Percentiles rank a stretch among this genome's conserved stretches.
phyloP scores from a whole-genome alignment of 2,888 invertebrate genomes.

The Macrophya alboannulata region DNA sequence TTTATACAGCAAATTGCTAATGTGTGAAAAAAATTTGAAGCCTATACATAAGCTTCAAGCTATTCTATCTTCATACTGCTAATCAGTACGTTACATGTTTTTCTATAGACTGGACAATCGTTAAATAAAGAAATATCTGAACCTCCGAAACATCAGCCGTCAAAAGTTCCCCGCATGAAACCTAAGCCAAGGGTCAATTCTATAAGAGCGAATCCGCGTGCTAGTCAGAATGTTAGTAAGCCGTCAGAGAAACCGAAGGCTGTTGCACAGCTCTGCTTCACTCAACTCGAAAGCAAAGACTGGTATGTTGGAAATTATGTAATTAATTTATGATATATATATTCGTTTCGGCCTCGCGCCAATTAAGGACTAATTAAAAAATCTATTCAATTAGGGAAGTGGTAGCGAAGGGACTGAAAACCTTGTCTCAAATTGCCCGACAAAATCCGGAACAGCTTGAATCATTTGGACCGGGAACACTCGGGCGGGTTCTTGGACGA shows the following conservation, averaged over 20 bases:
- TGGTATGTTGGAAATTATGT: constrained; percentile 80
- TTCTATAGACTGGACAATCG: constrained; percentile 18
- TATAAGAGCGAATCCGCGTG: constrained; percentile 73
- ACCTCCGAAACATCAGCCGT: constrained; percentile 62
- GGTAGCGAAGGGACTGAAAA: constrained; percentile 87
- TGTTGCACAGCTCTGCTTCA: constrained; percentile 84
- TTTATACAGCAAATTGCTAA: neutral
- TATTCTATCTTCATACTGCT: neutral
- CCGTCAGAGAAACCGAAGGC: constrained; percentile 86
- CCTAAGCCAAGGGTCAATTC: constrained; percentile 63
- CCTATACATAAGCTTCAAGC: neutral
- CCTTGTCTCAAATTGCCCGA: constrained; percentile 86
- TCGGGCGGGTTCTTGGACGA: constrained; percentile 87
- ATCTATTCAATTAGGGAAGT: constrained; percentile 83
- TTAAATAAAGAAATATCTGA: constrained; percentile 2
- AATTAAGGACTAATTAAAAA: constrained; percentile 5
- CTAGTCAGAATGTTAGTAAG: constrained; percentile 74
- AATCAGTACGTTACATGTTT: neutral
- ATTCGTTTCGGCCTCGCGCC: neutral
- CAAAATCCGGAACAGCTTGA: constrained; percentile 85
- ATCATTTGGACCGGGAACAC: constrained; percentile 85
- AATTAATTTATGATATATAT: neutral
- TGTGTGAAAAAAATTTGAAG: neutral
- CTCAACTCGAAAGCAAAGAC: constrained; percentile 87
- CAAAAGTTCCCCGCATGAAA: constrained; percentile 69